Conservation (phyloP, 2,888 invertebrate species). For the Pyrgus malvae region DNA sequence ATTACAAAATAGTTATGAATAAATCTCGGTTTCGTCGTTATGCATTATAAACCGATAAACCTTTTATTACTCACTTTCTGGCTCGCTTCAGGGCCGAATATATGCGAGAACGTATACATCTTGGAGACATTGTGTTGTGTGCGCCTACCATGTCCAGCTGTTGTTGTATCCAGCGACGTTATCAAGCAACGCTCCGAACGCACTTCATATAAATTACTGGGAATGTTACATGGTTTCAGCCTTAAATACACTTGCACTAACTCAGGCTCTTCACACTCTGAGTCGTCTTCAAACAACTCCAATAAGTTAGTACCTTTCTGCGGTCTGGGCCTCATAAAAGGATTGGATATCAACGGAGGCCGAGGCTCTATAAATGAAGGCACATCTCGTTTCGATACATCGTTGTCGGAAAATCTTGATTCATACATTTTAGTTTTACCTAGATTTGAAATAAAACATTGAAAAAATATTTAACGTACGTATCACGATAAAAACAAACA, state of each 20-base stretch:
- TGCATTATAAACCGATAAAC: neutral
- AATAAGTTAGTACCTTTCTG: constrained; percentile 67
- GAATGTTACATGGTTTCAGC: constrained; percentile 67
- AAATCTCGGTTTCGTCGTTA: neutral
- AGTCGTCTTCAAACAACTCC: constrained; percentile 65
- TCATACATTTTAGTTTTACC: constrained; percentile 43
- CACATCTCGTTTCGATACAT: constrained; percentile 55
- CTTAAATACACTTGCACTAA: constrained; percentile 79
- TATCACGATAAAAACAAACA: constrained; percentile 19
- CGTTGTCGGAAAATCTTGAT: constrained; percentile 56
- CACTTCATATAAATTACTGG: constrained; percentile 63
- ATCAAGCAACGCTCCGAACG: constrained; percentile 61
- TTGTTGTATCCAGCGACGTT: constrained; percentile 64
- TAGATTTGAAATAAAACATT: neutral
- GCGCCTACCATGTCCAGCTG: constrained; percentile 61
- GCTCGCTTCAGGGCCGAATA: constrained; percentile 57
- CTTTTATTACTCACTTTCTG: constrained; percentile 60
- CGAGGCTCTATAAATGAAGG: constrained; percentile 76
- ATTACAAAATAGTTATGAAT: neutral
- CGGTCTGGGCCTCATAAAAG: constrained; percentile 70
- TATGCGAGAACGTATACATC: constrained; percentile 72
- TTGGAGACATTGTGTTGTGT: constrained; percentile 74
- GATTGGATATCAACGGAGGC: constrained; percentile 69
- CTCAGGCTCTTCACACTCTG: constrained; percentile 62
- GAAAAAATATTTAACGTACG: neutral